Base-by-base conservation (phyloP, 1,140 invertebrate species). In the Patella vulgata region DNA sequence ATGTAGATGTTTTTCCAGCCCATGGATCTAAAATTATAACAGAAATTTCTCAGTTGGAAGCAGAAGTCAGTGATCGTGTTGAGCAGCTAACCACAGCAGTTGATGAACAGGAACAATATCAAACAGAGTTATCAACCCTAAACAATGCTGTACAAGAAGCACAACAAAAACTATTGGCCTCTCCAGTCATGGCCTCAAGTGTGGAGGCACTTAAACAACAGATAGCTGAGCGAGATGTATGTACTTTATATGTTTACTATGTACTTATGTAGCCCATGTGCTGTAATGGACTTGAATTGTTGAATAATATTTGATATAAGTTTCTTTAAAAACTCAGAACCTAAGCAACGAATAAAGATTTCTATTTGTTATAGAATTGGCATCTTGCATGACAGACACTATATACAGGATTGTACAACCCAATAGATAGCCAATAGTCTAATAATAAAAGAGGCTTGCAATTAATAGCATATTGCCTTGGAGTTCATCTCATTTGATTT, bases 191-290 rank as follows among this genome's bases (percentile, higher is more conserved):
- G 90, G 91, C 68, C 91, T 93, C 86, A 87, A 91, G 82, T 90
- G 92, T 80, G 52, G 89, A 91, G 60, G 92, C 95, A 76, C 88
- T 91, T 73, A 93, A 95, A 72, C 90, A 90, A 75, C 93, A 93
- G 78, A 85, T 90, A 61, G 87, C 90, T 77, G 93, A 96, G 81
- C 93, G 95, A 88, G 92, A 94, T 90, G 95, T 97, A 93, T 89
- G 93, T 88, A 64, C 46, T 62, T 56, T 23, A 21, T 27, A 21
- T 46, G 55, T 25, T 33, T 3, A 25, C 17, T 42, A 21, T 43
- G 11, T n/a, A n/a, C n/a, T n/a, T n/a, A n/a, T n/a, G n/a, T n/a
- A n/a, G n/a, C n/a, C n/a, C n/a, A n/a, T n/a, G n/a, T n/a, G n/a
- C n/a, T n/a, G n/a, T n/a, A n/a, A n/a, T n/a, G n/a, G n/a, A n/a